Evolutionary conservation across 2,113 vertebrate species (phyloP), one percentile per base, ranked within the genome.

Genomic region (Callocephalon fimbriatum): DNA sequence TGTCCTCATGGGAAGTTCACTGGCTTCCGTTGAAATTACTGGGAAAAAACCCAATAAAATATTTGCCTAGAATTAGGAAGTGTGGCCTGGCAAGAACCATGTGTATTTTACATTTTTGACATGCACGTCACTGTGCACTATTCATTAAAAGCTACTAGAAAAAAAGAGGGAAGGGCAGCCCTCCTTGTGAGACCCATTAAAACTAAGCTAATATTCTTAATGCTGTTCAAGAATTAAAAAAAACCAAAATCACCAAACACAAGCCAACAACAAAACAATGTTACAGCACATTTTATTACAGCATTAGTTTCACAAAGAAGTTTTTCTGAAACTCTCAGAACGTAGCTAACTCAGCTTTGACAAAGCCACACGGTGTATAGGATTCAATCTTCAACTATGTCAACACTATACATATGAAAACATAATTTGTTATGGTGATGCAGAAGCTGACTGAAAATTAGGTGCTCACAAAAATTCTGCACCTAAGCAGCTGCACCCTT

Each of bases 71-170:
- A 93, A 91, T 63, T 15, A 90, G 38, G 32, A 92, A 86, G 68
- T 29, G 21, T 72, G 42, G 35, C 42, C 54, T 88, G 35, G 81
- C 35, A 86, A 90, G 31, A 79, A 80, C 29, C 12, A 11, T n/a
- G 10, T n/a, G 27, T 76, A 65, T 94, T 97, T 93, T 77, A 87
- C 45, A 90, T 94, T 78, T 92, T 54, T 80, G 40, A 95, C 2
- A 7, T 61, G 72, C 26, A 85, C 88, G 79, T 78, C 27, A 93
- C 32, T 68, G 63, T 38, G 63, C n/a, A 76, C 31, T 84, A 75
- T 18, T 75, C 61, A 78, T 65, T 88, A 81, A 85, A 72, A 26
- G 17, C 88, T 32, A 90, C 11, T 7, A 42, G 73, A n/a, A 90
- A 85, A 27, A 61, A 44, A 72, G 65, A 19, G 38, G 48, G 48